phyloP scores from a whole-genome alignment of 2,797 vertebrate genomes.

The Thamnophis elegans region DNA sequence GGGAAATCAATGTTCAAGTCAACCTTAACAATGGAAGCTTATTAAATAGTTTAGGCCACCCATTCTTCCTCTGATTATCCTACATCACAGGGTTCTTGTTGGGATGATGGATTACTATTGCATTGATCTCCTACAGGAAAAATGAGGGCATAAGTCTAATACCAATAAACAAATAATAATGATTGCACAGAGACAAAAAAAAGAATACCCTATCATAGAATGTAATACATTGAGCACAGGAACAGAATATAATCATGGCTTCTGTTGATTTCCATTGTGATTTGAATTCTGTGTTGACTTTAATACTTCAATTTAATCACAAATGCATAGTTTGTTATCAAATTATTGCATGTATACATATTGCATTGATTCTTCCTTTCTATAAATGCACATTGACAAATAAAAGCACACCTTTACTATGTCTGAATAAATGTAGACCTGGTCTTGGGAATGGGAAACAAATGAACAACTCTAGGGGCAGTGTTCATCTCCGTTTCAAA shows the following conservation, averaged over 20 bases:
- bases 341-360: not conserved
- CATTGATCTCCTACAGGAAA: not conserved
- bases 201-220: not conserved
- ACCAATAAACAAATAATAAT: not conserved
- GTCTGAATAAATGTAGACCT: not conserved
- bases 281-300: not conserved
- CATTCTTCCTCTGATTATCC: not conserved
- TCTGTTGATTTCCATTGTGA: not conserved
- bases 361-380: not conserved
- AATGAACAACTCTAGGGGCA: no score
- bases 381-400: not conserved
- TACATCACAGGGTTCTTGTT: not conserved
- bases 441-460: not conserved
- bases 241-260: not conserved
- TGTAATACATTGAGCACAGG: not conserved
- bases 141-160: not conserved
- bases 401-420: not conserved
- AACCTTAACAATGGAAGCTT: not conserved
- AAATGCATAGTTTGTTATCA: not conserved
- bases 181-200: not conserved
- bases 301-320: not conserved
- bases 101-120: not conserved
- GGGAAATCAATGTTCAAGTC: not conserved
- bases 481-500: no score
- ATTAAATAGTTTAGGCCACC: not conserved